These are phyloP conservation scores for Bombycilla garrulus DNA, from an alignment of 2,113 vertebrate species.

Conservation along the genomic window DNA sequence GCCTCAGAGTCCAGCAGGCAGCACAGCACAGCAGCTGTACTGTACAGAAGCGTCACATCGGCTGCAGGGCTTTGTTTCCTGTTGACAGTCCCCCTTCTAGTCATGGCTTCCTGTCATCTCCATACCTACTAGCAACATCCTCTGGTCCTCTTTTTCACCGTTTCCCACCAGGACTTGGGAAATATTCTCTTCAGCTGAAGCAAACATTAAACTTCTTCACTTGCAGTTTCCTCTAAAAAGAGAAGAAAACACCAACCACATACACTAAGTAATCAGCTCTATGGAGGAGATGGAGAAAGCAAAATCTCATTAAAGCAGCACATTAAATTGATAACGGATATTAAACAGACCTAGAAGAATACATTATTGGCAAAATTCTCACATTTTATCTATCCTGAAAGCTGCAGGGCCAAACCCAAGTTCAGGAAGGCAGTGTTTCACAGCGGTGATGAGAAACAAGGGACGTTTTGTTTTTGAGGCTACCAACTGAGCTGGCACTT, in stretches of 20 bases:
- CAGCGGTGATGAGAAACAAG: conserved; percentile 40
- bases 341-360: conserved; percentile 35
- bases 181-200: conserved; percentile 8
- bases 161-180: background rate
- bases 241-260: background rate
- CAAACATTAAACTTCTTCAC: conserved; percentile 7
- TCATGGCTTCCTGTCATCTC: conserved; percentile 33
- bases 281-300: conserved; percentile 17
- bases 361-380: conserved; percentile 41
- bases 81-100: conserved; percentile 13
- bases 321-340: conserved; percentile 37
- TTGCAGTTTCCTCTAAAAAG: conserved; percentile 13
- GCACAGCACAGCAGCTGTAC: background rate
- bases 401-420: conserved; percentile 1
- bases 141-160: background rate
- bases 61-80: background rate
- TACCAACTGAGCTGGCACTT: conserved; percentile 43
- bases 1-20: background rate
- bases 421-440: conserved; percentile 9
- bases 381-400: conserved; percentile 27
- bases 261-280: conserved; percentile 28
- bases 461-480: background rate
- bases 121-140: conserved; percentile 5
- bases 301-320: conserved; percentile 44
- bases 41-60: background rate